phyloP scores from a whole-genome alignment of 2,797 vertebrate genomes.

The Gephyroberyx darwinii region DNA sequence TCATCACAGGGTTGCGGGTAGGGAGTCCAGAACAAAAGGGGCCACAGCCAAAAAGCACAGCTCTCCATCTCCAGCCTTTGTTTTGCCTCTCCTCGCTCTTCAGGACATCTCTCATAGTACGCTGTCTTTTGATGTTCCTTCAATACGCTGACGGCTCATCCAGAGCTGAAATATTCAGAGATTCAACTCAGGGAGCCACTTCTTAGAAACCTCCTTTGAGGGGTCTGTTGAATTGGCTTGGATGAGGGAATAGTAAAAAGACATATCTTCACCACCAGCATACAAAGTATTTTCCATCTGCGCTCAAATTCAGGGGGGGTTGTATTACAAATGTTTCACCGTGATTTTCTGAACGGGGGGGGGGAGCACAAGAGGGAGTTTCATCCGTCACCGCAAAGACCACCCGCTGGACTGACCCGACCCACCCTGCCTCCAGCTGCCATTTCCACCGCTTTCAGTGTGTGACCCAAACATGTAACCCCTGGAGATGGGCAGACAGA shows the following conservation, averaged over 20 bases:
- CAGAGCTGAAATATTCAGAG: constrained; percentile 43
- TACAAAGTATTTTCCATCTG: constrained; percentile 30
- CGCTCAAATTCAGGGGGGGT: constrained; percentile 24
- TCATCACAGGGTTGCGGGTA: constrained; percentile 50
- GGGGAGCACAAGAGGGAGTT: constrained; percentile 39
- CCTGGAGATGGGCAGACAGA: constrained; percentile 32
- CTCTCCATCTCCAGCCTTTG: constrained; percentile 55
- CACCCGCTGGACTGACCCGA: constrained; percentile 14
- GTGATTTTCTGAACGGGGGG: constrained; percentile 33
- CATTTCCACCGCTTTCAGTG: constrained; percentile 40
- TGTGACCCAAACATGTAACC: constrained; percentile 49
- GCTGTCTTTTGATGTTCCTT: constrained; percentile 57
- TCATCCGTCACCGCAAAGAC: constrained; percentile 51
- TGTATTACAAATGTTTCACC: constrained; percentile 43
- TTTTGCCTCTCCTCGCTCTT: constrained; percentile 57
- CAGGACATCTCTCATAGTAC: constrained; percentile 37
- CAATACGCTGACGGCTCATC: constrained; percentile 47
- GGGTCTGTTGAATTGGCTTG: constrained; percentile 22
- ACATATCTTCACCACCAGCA: constrained; percentile 22
- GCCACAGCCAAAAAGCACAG: constrained; percentile 34
- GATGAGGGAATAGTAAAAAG: constrained; percentile 11
- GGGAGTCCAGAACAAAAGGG: constrained; percentile 57
- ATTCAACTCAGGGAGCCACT: constrained; percentile 33
- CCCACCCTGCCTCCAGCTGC: constrained; percentile 14
- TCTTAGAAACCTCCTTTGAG: constrained; percentile 20